phyloP scores from a whole-genome alignment of 2,888 invertebrate species.

The Trissoscelio sp. region DNA sequence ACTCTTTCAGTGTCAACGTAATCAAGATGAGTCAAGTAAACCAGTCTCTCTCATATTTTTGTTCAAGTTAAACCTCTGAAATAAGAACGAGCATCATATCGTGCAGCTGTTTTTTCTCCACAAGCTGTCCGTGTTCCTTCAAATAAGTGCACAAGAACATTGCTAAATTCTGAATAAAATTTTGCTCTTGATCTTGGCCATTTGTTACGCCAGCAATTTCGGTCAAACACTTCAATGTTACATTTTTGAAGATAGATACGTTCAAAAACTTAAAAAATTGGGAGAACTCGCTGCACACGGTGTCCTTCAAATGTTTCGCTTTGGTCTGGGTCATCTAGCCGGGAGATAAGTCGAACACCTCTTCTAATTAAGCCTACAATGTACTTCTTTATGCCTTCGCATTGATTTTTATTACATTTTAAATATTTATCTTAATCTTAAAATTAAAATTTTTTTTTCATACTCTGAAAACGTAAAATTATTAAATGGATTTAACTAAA shows the following conservation, averaged over 20 bases:
- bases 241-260: constrained; percentile 98
- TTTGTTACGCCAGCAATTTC: constrained; percentile 98
- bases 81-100: constrained; percentile 92
- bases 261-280: constrained; percentile 99
- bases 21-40: no score
- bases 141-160: constrained; percentile 98
- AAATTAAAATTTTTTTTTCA: no score
- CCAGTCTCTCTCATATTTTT: no score
- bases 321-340: constrained; percentile 99
- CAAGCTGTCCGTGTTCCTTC: constrained; percentile 96
- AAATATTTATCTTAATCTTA: no score
- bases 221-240: constrained; percentile 98
- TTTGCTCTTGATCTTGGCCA: constrained; percentile 98
- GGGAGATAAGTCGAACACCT: constrained; percentile 99
- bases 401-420: no score
- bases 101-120: constrained; percentile 92
- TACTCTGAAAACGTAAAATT: no score
- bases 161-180: constrained; percentile 99
- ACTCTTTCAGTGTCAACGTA: constrained; percentile 98
- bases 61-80: constrained; percentile 98
- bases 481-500: no score
- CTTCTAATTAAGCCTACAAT: no score
- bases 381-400: no score
- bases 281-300: constrained; percentile 99
- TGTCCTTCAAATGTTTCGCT: constrained; percentile 99